These are phyloP conservation scores for Caranx ignobilis DNA, from an alignment of 2,113 vertebrate species.

Conservation along the genomic window DNA sequence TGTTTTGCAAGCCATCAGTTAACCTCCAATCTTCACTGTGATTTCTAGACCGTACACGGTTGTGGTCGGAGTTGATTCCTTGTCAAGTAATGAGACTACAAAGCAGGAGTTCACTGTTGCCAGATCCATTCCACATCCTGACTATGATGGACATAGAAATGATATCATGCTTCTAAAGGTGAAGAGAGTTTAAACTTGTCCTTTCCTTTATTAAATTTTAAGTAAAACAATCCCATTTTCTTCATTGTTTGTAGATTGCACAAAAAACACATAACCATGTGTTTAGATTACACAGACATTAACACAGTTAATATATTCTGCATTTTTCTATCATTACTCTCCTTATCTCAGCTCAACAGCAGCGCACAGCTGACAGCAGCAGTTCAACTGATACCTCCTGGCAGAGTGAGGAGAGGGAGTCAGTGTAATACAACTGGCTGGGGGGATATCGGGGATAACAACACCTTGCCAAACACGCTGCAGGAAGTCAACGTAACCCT, in stretches of 20 bases:
- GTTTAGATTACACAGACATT: neutral
- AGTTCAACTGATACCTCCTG: constrained; percentile 70
- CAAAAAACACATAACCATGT: neutral
- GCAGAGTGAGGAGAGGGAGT: neutral
- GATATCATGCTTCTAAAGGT: constrained; percentile 86
- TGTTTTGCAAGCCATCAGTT: neutral
- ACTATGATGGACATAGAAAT: constrained; percentile 51
- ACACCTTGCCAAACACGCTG: constrained; percentile 57
- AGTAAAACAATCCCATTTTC: neutral
- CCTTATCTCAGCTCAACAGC: constrained; percentile 56
- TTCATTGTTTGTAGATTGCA: neutral
- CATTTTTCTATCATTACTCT: neutral
- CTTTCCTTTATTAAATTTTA: neutral
- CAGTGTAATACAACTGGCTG: constrained; percentile 72
- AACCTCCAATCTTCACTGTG: neutral
- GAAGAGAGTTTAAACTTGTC: neutral
- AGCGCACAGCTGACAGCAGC: constrained; percentile 54
- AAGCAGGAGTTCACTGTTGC: constrained; percentile 50
- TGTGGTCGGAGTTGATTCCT: constrained; percentile 74
- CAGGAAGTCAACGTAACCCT: constrained; percentile 75
- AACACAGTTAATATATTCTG: neutral
- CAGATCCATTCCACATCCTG: constrained; percentile 62
- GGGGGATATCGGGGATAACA: constrained; percentile 69
- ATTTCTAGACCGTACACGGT: constrained; percentile 70
- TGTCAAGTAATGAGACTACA: constrained; percentile 36